These are phyloP conservation scores for Barypeithes pellucidus DNA, from an alignment of 2,888 invertebrate genomes.

Conservation along the genomic window DNA sequence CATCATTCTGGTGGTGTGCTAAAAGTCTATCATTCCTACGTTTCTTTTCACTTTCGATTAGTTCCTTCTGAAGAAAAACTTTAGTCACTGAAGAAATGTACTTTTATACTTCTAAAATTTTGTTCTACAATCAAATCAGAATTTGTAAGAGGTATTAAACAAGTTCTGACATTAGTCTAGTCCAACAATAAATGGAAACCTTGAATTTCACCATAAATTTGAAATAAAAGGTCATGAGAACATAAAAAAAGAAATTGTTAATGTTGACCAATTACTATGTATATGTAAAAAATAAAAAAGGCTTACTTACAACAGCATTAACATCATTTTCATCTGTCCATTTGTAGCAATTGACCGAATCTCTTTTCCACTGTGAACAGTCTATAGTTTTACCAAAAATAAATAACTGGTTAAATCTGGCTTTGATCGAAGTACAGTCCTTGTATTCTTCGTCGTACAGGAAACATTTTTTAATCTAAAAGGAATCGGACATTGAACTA, in stretches of 20 bases:
- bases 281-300: background rate
- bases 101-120: too few relatives aligned
- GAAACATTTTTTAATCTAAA: slow-evolving; percentile 85
- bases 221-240: too few relatives aligned
- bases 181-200: too few relatives aligned
- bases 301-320: slow-evolving; percentile 79
- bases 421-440: slow-evolving; percentile 84
- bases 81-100: too few relatives aligned
- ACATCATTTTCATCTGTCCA: slow-evolving; percentile 78
- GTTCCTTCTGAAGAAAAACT: slow-evolving; percentile 61
- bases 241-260: too few relatives aligned
- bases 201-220: too few relatives aligned
- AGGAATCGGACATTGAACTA: slow-evolving; percentile 53
- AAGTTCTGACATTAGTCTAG: too few relatives aligned
- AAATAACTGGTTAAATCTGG: slow-evolving; percentile 90
- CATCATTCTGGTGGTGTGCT: slow-evolving; percentile 82
- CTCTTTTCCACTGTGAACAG: slow-evolving; percentile 86
- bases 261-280: background rate
- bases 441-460: slow-evolving; percentile 87
- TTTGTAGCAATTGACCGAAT: slow-evolving; percentile 82
- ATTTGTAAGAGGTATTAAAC: too few relatives aligned
- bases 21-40: slow-evolving; percentile 77
- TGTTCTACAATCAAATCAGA: too few relatives aligned
- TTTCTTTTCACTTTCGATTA: slow-evolving; percentile 82
- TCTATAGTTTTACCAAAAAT: slow-evolving; percentile 82